Evolutionary conservation across 1,140 invertebrate genomes (phyloP), one percentile per base, ranked within the genome.

Genomic region (Achroia grisella): DNA sequence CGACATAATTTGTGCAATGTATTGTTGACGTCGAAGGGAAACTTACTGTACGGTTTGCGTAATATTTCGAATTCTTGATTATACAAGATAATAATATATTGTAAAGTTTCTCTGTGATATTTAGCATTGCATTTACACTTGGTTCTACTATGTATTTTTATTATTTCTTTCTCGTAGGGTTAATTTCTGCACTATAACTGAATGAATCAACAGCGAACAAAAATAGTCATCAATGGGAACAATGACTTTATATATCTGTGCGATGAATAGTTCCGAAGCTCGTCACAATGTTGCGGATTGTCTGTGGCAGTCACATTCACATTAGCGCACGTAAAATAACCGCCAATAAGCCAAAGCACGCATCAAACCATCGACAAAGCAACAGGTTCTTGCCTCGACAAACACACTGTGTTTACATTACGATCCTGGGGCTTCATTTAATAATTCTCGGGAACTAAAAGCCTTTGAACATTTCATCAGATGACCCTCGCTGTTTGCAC

Each of bases 361-460:
- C 75, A 84, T 80, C 79, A 72, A 73, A 71, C 68, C 56, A 56
- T 81, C 70, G 59, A 78, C 74, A 80, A 77, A 75, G 80, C 77
- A 81, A 84, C 80, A 80, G 77, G 80, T 84, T 84, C 76, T 78
- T 54, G 70, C 48, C 64, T 79, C 66, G 51, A 56, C 77, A 81
- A 84, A 84, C 72, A 84, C 52, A 44, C 61, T 39, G 34, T 84
- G 80, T 84, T 84, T 84, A 71, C 77, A 84, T 84, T 84, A 84
- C 76, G 71, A 84, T 84, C 80, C 80, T 84, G 80, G 70, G 66
- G 66, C 76, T 80, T 83, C 79, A 81, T 84, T 84, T 80, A 84
- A 83, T 83, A 83, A 84, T 84, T 81, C 80, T 81, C 77, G 77
- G 80, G 80, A 84, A 81, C 77, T 84, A 84, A 84, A 84, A 84